Evolutionary conservation across 2,888 invertebrate genomes (phyloP), one percentile per base, ranked within the genome.

Genomic region (Marronus borbonicus): DNA sequence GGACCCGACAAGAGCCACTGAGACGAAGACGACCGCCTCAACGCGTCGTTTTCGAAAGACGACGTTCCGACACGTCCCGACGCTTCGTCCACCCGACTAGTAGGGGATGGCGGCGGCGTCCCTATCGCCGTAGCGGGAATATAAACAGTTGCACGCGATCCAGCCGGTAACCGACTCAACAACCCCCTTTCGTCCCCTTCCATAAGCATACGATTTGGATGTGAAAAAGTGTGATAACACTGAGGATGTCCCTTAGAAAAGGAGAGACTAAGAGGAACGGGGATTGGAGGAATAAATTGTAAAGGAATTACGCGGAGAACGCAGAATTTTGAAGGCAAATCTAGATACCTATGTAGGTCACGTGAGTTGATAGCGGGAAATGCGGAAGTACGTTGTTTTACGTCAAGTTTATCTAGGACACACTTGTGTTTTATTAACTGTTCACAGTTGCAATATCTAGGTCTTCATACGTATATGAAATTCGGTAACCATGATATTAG

Each of bases 91-190:
- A 83, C 50, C 80, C 80, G 7, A n/a, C 52, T n/a, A 17, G n/a
- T 17, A 17, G 52, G 76, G 77, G 74, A 64, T 78, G 78, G 60
- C 85, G 83, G 78, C 78, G 81, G 68, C 81, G 80, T 76, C 58
- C 76, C 82, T 79, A 79, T 74, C 80, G 79, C 79, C 55, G 55
- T 58, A 58, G 85, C 86, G 69, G 87, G 85, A 76, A 88, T 80
- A 84, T 88, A 89, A 80, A 89, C 83, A 77, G 89, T 87, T 76
- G 86, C 86, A 80, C 89, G 88, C 81, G 87, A 88, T 55, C 88
- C 85, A n/a, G 87, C 85, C 79, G 84, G 83, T 77, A 87, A 85
- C 79, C 82, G 79, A 80, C 84, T 82, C 83, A 86, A 83, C 83
- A 85, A 84, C 79, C 83, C 84, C 84, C 81, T 76, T 64, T 52